phyloP scores from a whole-genome alignment of 1,140 invertebrate species.

The Drosophila lini region DNA sequence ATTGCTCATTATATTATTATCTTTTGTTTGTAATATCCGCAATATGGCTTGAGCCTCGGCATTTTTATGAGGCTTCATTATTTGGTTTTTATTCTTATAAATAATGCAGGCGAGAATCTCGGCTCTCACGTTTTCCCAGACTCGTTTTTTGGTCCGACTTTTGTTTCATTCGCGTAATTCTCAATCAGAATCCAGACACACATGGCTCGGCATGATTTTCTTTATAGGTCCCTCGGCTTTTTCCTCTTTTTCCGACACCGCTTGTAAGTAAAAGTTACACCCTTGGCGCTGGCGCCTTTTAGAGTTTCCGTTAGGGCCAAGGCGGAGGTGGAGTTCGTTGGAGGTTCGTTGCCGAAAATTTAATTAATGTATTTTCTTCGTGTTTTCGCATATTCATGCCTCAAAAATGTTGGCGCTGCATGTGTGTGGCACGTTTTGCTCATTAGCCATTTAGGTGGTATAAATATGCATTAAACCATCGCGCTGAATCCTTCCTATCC shows the following conservation, averaged over 20 bases:
- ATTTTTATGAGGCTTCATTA: conserved; percentile 73
- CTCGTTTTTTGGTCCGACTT: conserved; percentile 4
- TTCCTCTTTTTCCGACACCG: conserved; percentile 6
- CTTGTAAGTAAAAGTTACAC: conserved; percentile 67
- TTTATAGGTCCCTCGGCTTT: conserved; percentile 48
- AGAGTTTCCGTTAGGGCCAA: conserved; percentile 28
- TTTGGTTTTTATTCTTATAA: conserved; percentile 68
- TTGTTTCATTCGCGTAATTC: conserved; percentile 58
- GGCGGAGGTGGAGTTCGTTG: neutral
- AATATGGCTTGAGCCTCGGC: conserved; percentile 54
- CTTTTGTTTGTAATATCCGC: conserved; percentile 77
- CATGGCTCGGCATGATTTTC: conserved; percentile 63
- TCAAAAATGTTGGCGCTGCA: conserved; percentile 43
- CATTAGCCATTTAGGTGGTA: conserved; percentile 78
- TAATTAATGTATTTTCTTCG: conserved; percentile 81
- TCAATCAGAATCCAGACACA: conserved; percentile 68
- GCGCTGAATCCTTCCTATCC: conserved; percentile 26
- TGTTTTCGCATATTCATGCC: conserved; percentile 82
- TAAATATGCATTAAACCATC: conserved; percentile 77
- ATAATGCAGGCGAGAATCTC: conserved; percentile 62
- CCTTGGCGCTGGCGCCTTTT: conserved; percentile 48
- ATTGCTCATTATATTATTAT: conserved; percentile 79
- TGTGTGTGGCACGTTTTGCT: conserved; percentile 74
- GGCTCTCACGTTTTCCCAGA: conserved; percentile 3
- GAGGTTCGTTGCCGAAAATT: conserved; percentile 51